Conservation (phyloP, 2,888 invertebrate species). For the Cataglyphis rosenhaueri region DNA sequence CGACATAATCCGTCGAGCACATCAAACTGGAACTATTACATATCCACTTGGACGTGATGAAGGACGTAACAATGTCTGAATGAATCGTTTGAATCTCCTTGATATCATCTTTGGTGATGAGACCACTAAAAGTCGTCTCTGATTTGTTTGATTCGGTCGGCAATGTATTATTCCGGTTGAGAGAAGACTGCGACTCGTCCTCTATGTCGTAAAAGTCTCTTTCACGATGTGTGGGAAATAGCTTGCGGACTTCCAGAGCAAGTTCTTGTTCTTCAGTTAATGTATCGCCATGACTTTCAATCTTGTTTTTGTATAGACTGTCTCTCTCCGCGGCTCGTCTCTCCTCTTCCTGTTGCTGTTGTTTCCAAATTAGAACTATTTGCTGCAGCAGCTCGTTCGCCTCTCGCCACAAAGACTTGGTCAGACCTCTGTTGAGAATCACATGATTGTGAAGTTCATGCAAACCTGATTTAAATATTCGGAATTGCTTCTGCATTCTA, state of each 20-base stretch:
- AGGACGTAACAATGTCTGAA: slow-evolving; percentile 87
- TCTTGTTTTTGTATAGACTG: slow-evolving; percentile 91
- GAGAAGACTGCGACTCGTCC: slow-evolving; percentile 79
- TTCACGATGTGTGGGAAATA: slow-evolving; percentile 90
- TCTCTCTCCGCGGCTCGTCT: slow-evolving; percentile 91
- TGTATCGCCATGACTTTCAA: slow-evolving; percentile 87
- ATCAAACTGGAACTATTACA: slow-evolving; percentile 82
- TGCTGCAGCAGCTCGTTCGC: slow-evolving; percentile 87
- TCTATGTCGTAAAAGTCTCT: slow-evolving; percentile 91
- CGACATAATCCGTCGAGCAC: slow-evolving; percentile 83
- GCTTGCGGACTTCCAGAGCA: slow-evolving; percentile 88
- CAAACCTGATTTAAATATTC: slow-evolving; percentile 90
- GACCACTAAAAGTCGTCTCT: slow-evolving; percentile 71
- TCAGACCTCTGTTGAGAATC: slow-evolving; percentile 86
- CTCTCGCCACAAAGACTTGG: slow-evolving; percentile 85
- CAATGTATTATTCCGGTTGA: slow-evolving; percentile 76
- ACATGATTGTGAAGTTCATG: slow-evolving; percentile 90
- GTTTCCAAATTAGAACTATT: slow-evolving; percentile 91
- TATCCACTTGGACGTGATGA: slow-evolving; percentile 89
- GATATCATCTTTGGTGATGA: slow-evolving; percentile 87
- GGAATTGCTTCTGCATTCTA: slow-evolving; percentile 86
- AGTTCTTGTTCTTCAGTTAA: slow-evolving; percentile 90
- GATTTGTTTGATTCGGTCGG: slow-evolving; percentile 42
- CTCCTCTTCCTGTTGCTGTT: slow-evolving; percentile 90
- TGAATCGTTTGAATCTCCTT: slow-evolving; percentile 88